These are phyloP conservation scores for Myanophis thanlyinensis DNA, from an alignment of 2,113 vertebrate genomes.

Conservation along the genomic window DNA sequence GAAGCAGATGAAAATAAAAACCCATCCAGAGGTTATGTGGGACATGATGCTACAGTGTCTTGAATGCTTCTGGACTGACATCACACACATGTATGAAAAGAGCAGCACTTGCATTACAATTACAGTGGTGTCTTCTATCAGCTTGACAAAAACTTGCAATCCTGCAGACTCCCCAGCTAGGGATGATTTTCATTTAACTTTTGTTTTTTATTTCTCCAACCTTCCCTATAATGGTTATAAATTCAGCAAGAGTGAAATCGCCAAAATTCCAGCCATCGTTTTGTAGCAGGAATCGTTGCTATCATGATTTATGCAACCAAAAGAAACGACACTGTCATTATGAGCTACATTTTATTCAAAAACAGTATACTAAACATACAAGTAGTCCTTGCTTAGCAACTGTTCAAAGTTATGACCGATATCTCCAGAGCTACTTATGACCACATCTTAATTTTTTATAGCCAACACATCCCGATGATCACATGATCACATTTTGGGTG, in stretches of 20 bases:
- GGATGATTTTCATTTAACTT: background rate
- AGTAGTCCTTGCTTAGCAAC: background rate
- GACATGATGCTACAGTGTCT: background rate
- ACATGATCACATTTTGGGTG: background rate
- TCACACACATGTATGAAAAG: background rate
- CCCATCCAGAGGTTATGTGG: background rate
- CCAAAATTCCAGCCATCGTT: background rate
- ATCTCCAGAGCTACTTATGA: background rate
- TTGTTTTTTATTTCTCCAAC: background rate
- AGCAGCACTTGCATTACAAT: background rate
- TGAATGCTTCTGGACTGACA: background rate
- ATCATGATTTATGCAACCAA: background rate
- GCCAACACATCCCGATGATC: background rate
- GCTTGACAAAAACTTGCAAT: background rate
- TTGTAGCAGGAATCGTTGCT: background rate
- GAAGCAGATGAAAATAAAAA: background rate
- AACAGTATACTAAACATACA: background rate
- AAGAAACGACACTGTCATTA: background rate
- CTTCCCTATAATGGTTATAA: background rate
- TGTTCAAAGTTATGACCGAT: background rate
- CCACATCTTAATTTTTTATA: background rate
- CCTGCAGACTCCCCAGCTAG: background rate
- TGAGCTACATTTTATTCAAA: background rate
- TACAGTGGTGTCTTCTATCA: background rate
- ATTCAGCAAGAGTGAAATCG: background rate